Evolutionary conservation across 2,888 invertebrate species (phyloP).

Genomic region (Bugulina stolonifera): DNA sequence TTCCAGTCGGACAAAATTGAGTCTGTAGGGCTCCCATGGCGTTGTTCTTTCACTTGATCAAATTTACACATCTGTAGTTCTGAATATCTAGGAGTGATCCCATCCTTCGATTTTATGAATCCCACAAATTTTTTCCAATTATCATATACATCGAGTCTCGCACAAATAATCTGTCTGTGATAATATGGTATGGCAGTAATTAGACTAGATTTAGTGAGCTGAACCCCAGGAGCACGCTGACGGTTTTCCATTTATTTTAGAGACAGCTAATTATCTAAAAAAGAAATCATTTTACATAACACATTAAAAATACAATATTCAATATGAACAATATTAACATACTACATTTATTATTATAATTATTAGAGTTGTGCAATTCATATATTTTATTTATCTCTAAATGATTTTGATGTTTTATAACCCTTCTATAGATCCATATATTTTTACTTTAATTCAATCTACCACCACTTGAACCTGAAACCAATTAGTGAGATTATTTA

Average conservation of each 20-base stretch:
- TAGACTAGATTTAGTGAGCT: conserved; percentile 6
- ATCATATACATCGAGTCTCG: background rate
- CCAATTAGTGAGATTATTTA: no score
- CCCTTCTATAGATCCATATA: no score
- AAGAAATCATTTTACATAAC: no score
- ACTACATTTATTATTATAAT: no score
- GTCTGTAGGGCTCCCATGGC: conserved; percentile 3
- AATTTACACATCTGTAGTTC: background rate
- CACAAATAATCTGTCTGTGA: conserved; percentile 14
- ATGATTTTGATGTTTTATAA: no score
- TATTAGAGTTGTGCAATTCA: no score
- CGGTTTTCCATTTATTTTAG: background rate
- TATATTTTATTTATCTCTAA: no score
- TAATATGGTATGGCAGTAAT: conserved; percentile 17
- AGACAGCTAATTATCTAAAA: no score
- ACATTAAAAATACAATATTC: no score
- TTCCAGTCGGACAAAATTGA: conserved; percentile 3
- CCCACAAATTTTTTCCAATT: conserved; percentile 23
- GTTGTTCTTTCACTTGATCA: conserved; percentile 13
- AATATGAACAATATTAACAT: no score
- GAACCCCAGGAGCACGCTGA: background rate
- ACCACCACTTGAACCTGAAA: no score
- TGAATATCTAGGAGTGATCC: background rate
- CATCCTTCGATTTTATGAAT: conserved; percentile 7
- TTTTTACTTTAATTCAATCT: no score